Percentiles rank a stretch among this genome's conserved stretches.
Conservation (phyloP, 2,113 vertebrate species). For the Xiphophorus maculatus region DNA sequence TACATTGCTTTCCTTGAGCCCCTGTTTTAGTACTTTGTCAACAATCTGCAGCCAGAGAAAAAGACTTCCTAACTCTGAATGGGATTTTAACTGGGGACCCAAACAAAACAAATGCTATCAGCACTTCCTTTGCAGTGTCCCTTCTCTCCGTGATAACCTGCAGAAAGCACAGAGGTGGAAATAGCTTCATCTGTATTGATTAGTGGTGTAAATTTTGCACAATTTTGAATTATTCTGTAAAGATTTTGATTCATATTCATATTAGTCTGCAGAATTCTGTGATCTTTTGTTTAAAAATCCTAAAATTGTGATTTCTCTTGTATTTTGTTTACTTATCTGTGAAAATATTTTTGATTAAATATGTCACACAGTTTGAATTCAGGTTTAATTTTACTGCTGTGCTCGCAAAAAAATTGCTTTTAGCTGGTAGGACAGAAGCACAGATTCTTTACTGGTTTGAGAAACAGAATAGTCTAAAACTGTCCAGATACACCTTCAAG, state of each 20-base stretch:
- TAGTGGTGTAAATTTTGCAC: background rate
- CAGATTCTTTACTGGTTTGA: conserved; percentile 1
- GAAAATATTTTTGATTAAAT: background rate
- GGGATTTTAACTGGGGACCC: conserved; percentile 65
- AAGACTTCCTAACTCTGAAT: conserved; percentile 53
- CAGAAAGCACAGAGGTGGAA: conserved; percentile 36
- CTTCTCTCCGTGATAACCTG: conserved; percentile 54
- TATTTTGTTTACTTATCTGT: background rate
- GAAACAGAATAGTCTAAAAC: conserved; percentile 6
- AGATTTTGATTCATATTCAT: background rate
- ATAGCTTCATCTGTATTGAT: conserved; percentile 26
- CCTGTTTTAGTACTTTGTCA: conserved; percentile 68
- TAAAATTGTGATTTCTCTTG: background rate
- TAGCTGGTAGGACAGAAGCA: background rate
- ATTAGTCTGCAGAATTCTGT: background rate
- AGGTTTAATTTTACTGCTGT: background rate
- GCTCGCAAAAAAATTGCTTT: background rate
- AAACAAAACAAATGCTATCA: conserved; percentile 78
- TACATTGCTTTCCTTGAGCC: conserved; percentile 43
- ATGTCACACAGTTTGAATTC: too few relatives aligned
- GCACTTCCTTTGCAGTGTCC: conserved; percentile 65
- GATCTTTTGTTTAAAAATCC: background rate
- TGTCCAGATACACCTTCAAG: conserved; percentile 7
- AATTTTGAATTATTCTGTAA: background rate
- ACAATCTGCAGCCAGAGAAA: conserved; percentile 50